Evolutionary conservation across 2,113 vertebrate species (phyloP).

Genomic region (Ctenodactylus gundi): DNA sequence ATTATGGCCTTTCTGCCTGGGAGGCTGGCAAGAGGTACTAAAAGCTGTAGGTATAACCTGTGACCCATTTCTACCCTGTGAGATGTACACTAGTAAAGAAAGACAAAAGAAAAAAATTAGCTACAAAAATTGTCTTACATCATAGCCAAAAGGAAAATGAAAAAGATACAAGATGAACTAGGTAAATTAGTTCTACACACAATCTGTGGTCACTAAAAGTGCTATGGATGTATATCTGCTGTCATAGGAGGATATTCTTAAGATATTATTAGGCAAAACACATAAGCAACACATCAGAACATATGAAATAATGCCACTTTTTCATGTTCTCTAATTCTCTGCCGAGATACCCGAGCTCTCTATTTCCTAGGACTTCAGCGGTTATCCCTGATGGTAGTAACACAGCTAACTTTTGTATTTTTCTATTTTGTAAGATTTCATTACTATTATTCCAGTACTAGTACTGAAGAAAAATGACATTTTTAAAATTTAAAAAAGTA

Average conservation of each 20-base stretch:
- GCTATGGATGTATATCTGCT: neutral
- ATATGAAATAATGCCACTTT: neutral
- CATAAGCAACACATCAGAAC: neutral
- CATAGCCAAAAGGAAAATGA: neutral
- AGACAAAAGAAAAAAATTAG: conserved; percentile 24
- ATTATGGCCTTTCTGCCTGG: neutral
- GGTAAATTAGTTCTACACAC: neutral
- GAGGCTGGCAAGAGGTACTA: neutral
- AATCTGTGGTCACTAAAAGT: neutral
- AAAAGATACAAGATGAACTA: neutral
- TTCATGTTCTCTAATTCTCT: neutral
- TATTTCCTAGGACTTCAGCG: neutral
- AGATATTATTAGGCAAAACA: neutral
- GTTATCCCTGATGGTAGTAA: neutral
- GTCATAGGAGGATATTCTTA: neutral
- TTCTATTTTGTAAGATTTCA: neutral
- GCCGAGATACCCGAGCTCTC: neutral
- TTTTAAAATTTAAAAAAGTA: neutral
- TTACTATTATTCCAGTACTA: neutral
- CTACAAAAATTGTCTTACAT: neutral
- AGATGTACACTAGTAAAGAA: neutral
- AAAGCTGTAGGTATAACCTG: neutral
- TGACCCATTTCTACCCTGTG: neutral
- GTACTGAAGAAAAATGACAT: neutral
- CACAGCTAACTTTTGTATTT: neutral